phyloP scores from a whole-genome alignment of 1,140 invertebrate genomes.

The Drosophila pandora region DNA sequence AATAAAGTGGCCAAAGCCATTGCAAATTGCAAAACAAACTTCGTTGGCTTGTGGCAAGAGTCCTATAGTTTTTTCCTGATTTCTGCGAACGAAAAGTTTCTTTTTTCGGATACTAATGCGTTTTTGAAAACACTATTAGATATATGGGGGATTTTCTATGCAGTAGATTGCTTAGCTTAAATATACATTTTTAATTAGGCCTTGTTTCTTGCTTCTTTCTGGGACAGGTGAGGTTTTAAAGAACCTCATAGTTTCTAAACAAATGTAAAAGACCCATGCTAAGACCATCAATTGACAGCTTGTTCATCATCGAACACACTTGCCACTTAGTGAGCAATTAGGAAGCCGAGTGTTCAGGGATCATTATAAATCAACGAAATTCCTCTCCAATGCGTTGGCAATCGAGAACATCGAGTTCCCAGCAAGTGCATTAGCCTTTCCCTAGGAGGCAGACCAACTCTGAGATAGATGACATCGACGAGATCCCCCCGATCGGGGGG shows the following conservation, averaged over 20 bases:
- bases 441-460: slow-evolving; percentile 44
- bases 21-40: slow-evolving; percentile 57
- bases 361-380: slow-evolving; percentile 45
- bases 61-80: slow-evolving; percentile 13
- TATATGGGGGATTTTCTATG: slow-evolving; percentile 2
- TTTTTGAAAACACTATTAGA: slow-evolving; percentile 31
- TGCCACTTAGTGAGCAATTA: slow-evolving; percentile 71
- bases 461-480: slow-evolving; percentile 20
- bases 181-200: background rate
- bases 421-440: slow-evolving; percentile 67
- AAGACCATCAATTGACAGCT: slow-evolving; percentile 22
- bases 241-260: too few species aligned
- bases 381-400: slow-evolving; percentile 59
- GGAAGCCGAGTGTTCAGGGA: slow-evolving; percentile 26
- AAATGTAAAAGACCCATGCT: slow-evolving; percentile 8
- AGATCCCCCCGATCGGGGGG: slow-evolving; percentile 9
- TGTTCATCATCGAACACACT: slow-evolving; percentile 32
- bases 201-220: too few species aligned
- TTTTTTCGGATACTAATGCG: slow-evolving; percentile 36
- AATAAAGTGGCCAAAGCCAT: slow-evolving; percentile 66
- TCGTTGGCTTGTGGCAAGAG: slow-evolving; percentile 6
- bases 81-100: background rate
- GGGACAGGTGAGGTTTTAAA: too few species aligned
- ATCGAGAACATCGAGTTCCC: slow-evolving; percentile 32
- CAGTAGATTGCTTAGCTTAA: background rate